phyloP scores from a whole-genome alignment of 2,888 invertebrate genomes.

The Saturnia pavonia region DNA sequence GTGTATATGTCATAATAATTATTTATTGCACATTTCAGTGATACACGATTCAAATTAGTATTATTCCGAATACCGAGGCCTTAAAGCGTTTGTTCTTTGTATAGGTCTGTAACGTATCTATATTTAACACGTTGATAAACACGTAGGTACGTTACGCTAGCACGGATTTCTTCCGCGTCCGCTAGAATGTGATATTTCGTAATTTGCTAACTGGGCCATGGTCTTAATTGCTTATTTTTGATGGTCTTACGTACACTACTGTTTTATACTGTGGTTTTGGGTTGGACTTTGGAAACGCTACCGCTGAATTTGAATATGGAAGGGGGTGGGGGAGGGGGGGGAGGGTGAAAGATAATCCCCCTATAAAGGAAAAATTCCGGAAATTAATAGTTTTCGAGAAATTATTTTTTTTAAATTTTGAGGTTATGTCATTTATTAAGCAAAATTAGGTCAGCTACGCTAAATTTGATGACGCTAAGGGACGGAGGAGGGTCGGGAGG shows the following conservation, averaged over 20 bases:
- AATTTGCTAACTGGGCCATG: constrained; percentile 77
- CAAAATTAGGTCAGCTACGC: no score
- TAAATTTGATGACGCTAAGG: no score
- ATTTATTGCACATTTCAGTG: constrained; percentile 18
- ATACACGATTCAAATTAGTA: constrained; percentile 6
- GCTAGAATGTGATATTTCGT: constrained; percentile 73
- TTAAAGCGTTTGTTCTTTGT: constrained; percentile 66
- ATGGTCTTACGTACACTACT: constrained; percentile 44
- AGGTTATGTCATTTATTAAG: no score
- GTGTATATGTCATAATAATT: constrained; percentile 29
- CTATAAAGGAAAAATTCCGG: no score
- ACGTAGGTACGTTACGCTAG: constrained; percentile 60
- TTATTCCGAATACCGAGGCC: constrained; percentile 35
- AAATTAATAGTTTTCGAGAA: no score
- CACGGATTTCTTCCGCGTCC: constrained; percentile 69
- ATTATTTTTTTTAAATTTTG: no score
- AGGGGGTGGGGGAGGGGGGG: no score
- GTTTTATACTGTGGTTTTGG: constrained; percentile 15
- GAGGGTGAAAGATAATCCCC: no score
- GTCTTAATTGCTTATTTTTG: constrained; percentile 73
- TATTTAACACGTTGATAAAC: constrained; percentile 74
- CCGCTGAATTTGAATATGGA: no score
- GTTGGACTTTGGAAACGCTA: no score
- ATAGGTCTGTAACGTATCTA: constrained; percentile 64
- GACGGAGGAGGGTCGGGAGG: no score